Evolutionary conservation across 2,888 invertebrate species (phyloP), one percentile per base, ranked within the genome.

Genomic region (Timema podura): DNA sequence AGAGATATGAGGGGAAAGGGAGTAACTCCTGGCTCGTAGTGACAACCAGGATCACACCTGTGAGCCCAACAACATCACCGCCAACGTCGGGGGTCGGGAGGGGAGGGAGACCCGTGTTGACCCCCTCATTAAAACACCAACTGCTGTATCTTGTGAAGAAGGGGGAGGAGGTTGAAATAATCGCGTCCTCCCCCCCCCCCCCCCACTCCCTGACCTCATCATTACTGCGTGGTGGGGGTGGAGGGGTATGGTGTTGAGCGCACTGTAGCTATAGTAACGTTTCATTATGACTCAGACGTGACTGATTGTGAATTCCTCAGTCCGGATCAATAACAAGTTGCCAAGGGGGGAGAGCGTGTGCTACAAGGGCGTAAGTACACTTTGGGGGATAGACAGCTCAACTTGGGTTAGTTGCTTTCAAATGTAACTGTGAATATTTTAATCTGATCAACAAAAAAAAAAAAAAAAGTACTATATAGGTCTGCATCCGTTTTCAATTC

Each of bases 221-320:
- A 44, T 48, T 67, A 51, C 67, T 13, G 67, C 8, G 30, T 45
- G 6, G 30, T 30, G 67, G 51, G 9, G 51, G 44, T 7, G 67
- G 48, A 5, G 49, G n/a, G 6, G 67, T 13, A 11, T 9, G 51
- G 67, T 11, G 67, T 48, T 13, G 49, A 44, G 49, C 49, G 67
- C 67, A 49, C 48, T 67, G 67, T 67, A 61, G 61, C 61, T 61
- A 61, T 61, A 61, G 61, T 61, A 61, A 61, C 61, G 61, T 67
- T 67, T 67, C 51, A 67, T 67, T 67, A 67, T 51, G 49, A 49
- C 61, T 61, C 61, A 61, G 61, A 61, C 61, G 61, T 61, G 61
- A 61, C 61, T 61, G 61, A 61, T 61, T 61, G 61, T 61, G 61
- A 61, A 61, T 61, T 61, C 61, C 61, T 61, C 61, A 61, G 61